Conservation (phyloP, 2,888 invertebrate genomes). For the Eucera pruinosa region DNA sequence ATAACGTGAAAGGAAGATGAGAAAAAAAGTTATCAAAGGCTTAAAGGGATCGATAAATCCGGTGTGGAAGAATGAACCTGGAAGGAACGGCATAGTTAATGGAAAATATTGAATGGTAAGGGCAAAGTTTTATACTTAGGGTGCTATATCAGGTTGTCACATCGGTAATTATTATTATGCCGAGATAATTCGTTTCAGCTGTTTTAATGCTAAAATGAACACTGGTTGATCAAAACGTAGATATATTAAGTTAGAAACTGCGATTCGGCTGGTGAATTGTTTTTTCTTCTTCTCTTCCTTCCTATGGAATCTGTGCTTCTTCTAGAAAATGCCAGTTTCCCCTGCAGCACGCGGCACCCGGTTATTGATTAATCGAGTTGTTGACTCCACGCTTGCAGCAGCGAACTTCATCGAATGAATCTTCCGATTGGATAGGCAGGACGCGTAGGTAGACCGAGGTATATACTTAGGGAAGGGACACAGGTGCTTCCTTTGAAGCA, state of each 20-base stretch:
- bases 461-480: slow-evolving; percentile 66
- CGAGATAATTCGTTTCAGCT: slow-evolving; percentile 35
- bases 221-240: slow-evolving; percentile 26
- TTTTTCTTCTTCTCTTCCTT: slow-evolving; percentile 7
- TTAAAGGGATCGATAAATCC: neutral
- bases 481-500: slow-evolving; percentile 69
- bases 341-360: slow-evolving; percentile 53
- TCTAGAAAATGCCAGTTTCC: slow-evolving; percentile 67
- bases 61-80: neutral
- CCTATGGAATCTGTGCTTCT: slow-evolving; percentile 27
- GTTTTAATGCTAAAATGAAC: slow-evolving; percentile 44
- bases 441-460: slow-evolving; percentile 66
- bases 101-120: slow-evolving; percentile 7
- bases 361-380: slow-evolving; percentile 71
- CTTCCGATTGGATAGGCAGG: slow-evolving; percentile 65
- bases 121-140: slow-evolving; percentile 5
- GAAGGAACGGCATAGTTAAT: neutral
- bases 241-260: slow-evolving; percentile 22
- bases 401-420: slow-evolving; percentile 66
- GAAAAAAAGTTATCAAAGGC: neutral
- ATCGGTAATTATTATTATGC: slow-evolving; percentile 45
- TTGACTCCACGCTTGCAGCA: slow-evolving; percentile 66
- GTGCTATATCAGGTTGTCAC: slow-evolving; percentile 14
- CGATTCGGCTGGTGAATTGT: slow-evolving; percentile 11
- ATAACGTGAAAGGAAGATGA: neutral